These are phyloP conservation scores for Echeneis naucrates DNA, from an alignment of 2,797 vertebrate species.

Conservation along the genomic window DNA sequence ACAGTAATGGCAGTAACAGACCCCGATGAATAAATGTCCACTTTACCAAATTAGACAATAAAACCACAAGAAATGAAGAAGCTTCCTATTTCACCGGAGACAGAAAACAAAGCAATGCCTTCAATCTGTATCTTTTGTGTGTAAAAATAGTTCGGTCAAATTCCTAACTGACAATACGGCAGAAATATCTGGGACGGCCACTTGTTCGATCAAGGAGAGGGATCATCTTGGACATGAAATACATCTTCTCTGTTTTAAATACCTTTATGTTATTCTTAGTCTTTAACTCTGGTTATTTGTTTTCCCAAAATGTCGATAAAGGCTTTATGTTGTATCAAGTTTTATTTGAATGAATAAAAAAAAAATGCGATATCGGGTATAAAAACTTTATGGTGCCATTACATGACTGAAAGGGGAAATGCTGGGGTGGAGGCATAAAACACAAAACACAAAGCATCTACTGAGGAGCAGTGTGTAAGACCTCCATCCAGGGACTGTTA, in stretches of 20 bases:
- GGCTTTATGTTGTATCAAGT: slow-evolving; percentile 1
- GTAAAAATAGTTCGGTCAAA: background rate
- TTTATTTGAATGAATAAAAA: slow-evolving; percentile 8
- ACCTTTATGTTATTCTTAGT: background rate
- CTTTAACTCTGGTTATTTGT: background rate
- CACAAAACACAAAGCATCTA: background rate
- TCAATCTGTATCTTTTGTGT: too few species aligned
- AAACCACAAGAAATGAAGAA: slow-evolving; percentile 36
- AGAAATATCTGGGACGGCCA: background rate
- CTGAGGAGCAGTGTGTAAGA: background rate
- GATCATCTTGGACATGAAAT: background rate
- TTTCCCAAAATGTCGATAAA: slow-evolving; percentile 5
- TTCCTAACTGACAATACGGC: background rate
- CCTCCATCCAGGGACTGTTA: background rate
- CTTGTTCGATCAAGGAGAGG: background rate
- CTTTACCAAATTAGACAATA: slow-evolving; percentile 35
- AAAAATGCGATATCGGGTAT: slow-evolving; percentile 13
- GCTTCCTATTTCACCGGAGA: background rate
- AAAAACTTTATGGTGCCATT: background rate
- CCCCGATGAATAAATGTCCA: slow-evolving; percentile 20
- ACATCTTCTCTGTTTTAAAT: background rate
- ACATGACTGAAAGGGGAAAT: background rate
- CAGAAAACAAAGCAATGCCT: too few species aligned
- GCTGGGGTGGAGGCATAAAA: too few species aligned
- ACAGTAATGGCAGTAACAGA: slow-evolving; percentile 12